These are phyloP conservation scores for Adelphocoris suturalis DNA, from an alignment of 2,888 invertebrate genomes.

Conservation along the genomic window DNA sequence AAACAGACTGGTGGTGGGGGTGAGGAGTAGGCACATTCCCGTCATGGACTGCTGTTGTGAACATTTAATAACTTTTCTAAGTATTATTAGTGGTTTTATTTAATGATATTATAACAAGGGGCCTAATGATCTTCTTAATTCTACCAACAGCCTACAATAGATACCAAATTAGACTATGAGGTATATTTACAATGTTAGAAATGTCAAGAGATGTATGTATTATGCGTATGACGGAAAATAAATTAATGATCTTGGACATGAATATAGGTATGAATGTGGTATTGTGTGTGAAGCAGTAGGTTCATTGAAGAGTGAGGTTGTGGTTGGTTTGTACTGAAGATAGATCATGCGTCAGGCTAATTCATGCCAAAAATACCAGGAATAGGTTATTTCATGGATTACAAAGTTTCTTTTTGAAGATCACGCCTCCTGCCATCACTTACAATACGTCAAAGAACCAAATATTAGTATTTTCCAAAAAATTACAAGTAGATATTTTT, in stretches of 20 bases:
- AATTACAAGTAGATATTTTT: background rate
- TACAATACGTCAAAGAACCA: background rate
- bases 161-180: slow-evolving; percentile 4
- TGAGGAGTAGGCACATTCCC: too few species aligned
- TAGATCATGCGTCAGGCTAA: slow-evolving; percentile 22
- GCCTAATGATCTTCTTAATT: background rate
- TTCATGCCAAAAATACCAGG: slow-evolving; percentile 3
- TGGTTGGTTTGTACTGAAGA: slow-evolving; percentile 1
- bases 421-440: slow-evolving; percentile 28
- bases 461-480: background rate
- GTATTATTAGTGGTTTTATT: too few species aligned
- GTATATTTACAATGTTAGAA: slow-evolving; percentile 42
- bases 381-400: background rate
- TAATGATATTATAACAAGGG: too few species aligned
- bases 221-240: background rate
- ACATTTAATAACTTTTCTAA: too few species aligned
- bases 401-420: background rate
- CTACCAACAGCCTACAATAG: background rate
- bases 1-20: too few species aligned
- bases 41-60: too few species aligned
- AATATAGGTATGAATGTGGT: slow-evolving; percentile 7
- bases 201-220: background rate
- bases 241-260: background rate
- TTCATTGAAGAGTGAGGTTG: slow-evolving; percentile 21
- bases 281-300: slow-evolving; percentile 31